Evolutionary conservation across 2,888 invertebrate genomes (phyloP).

Genomic region (Morinoia aosen): DNA sequence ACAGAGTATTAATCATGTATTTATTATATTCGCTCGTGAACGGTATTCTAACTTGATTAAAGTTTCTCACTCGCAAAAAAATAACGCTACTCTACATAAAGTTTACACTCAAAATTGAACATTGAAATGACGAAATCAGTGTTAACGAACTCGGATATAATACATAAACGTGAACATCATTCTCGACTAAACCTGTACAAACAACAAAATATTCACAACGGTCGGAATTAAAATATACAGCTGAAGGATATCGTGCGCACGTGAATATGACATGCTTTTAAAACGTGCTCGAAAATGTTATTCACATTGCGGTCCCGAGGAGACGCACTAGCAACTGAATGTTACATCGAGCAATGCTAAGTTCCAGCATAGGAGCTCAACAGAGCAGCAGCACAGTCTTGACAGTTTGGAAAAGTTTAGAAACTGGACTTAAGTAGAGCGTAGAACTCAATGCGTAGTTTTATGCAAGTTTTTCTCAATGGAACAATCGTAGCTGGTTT

Average conservation of each 20-base stretch:
- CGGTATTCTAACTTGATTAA: neutral
- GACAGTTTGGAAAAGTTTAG: no score
- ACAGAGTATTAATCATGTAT: neutral
- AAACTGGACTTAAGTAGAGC: no score
- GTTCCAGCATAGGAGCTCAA: neutral
- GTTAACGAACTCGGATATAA: neutral
- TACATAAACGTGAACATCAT: neutral
- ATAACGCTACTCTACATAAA: neutral
- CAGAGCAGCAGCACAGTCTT: neutral
- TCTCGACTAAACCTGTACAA: neutral
- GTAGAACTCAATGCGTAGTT: no score
- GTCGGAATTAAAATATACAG: neutral
- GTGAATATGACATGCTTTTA: neutral
- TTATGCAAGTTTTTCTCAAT: no score
- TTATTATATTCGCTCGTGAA: neutral
- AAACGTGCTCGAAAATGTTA: neutral
- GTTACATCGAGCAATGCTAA: neutral
- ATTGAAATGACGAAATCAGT: neutral
- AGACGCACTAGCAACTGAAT: no score
- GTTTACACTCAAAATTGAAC: neutral
- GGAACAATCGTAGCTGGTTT: no score
- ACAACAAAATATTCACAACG: neutral
- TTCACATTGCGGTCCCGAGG: no score
- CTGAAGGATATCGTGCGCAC: neutral
- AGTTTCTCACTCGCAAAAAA: neutral